Evolutionary conservation across 2,888 invertebrate genomes (phyloP), one percentile per base, ranked within the genome.

Genomic region (Stenotaenia linearis): DNA sequence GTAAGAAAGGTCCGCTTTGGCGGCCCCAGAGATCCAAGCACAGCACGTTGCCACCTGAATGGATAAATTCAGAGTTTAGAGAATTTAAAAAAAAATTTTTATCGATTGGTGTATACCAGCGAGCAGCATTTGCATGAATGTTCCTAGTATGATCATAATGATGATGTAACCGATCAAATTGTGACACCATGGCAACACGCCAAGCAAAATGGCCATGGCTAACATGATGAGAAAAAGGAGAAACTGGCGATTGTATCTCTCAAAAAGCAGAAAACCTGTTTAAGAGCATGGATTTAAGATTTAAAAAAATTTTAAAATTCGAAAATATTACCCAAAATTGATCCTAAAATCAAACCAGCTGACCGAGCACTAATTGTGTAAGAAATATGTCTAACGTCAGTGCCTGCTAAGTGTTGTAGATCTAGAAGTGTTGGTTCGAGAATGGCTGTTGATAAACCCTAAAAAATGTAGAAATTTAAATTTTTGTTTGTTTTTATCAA

Each of bases 381-480:
- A 28, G 85, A 84, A 79, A 87, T 86, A 40, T 84, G 83, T 15
- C 84, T 82, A 3, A 84, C 83, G 78, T 84, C 83, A 7, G 84
- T 83, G 79, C 84, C 82, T 0, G 85, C 84, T 35, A 84, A 83
- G 77, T 85, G 84, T 77, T 84, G 83, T 25, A 87, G 84, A 81
- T 87, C 86, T 1, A 85, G 83, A 25, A 87, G 83, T 0, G 87
- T 87, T 10, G 87, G 86, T 10, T 87, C 87, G 28, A 87, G 86
- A 77, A 88, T 85, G 4, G 87, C 86, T 80, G 86, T 84, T 80
- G 86, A 86, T 32, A 87, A 81, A 15, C 88, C 88, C 88, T 88
- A 82, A 18, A 83, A 82, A 5, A n/a, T n/a, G n/a, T n/a, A 45
- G n/a, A 45, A 77, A 79, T 40, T 77, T 35, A 56, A 78, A 45